Evolutionary conservation across 2,797 vertebrate genomes (phyloP).

Genomic region (Smutsia gigantea): DNA sequence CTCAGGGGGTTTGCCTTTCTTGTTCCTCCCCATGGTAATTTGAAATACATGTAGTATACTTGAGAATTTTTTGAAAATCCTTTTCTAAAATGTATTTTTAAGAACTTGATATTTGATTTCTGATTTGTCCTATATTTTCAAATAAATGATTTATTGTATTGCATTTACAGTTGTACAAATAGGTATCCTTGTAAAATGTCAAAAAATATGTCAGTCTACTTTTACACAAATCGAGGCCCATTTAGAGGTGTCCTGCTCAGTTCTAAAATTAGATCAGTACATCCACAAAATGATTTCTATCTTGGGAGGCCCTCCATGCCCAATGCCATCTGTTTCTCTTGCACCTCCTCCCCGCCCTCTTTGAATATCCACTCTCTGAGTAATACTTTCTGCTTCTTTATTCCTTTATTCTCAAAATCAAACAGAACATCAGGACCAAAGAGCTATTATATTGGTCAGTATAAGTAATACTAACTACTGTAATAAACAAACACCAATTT

Average conservation of each 20-base stretch:
- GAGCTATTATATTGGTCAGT: neutral
- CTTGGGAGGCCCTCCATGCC: neutral
- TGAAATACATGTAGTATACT: neutral
- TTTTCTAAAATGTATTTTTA: neutral
- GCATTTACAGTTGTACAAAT: conserved; percentile 27
- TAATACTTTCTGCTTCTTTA: conserved; percentile 7
- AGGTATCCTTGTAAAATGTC: neutral
- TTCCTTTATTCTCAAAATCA: neutral
- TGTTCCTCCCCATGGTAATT: neutral
- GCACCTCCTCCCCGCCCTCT: neutral
- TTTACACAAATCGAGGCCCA: neutral
- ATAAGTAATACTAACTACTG: neutral
- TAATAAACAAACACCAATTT: neutral
- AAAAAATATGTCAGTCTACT: conserved; percentile 41
- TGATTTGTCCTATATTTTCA: conserved; percentile 15
- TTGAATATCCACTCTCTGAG: neutral
- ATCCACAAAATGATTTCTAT: neutral
- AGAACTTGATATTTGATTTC: neutral
- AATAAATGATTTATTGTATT: neutral
- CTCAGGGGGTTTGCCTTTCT: neutral
- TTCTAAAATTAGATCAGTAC: conserved; percentile 57
- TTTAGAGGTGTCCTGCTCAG: neutral
- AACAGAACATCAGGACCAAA: neutral
- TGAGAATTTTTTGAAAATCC: neutral
- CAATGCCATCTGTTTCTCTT: neutral